Evolutionary conservation across 2,797 vertebrate species (phyloP).

Genomic region (Hafferia zeledoni): DNA sequence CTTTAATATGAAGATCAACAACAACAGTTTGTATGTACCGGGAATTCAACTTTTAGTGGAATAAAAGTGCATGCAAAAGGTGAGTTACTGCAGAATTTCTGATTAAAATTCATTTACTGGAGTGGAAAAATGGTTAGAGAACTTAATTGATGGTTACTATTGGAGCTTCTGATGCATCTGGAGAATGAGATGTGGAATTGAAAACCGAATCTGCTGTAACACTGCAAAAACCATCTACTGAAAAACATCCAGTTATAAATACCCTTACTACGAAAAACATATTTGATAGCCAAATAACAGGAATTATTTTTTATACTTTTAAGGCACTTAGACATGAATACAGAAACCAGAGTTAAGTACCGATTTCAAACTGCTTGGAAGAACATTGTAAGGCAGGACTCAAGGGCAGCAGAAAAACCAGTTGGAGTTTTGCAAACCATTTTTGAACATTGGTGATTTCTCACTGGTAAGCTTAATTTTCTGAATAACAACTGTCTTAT

Average conservation of each 20-base stretch:
- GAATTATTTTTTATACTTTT: neutral
- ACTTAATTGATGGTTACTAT: neutral
- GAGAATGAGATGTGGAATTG: neutral
- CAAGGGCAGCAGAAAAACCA: neutral
- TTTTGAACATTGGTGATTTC: neutral
- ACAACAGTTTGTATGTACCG: neutral
- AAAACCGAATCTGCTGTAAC: neutral
- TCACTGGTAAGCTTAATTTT: neutral
- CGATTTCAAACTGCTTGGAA: neutral
- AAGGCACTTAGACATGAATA: neutral
- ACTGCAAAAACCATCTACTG: neutral
- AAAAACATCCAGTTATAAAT: neutral
- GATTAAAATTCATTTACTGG: conserved; percentile 2
- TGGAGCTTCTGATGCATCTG: neutral
- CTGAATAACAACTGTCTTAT: neutral
- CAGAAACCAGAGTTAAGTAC: accelerated
- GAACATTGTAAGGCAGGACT: neutral
- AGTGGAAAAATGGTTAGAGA: neutral
- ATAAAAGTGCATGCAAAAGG: neutral
- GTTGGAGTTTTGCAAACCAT: neutral
- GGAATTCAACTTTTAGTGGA: neutral
- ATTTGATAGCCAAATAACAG: neutral
- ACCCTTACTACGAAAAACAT: neutral
- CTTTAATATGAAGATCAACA: neutral
- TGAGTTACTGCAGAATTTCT: neutral